Evolutionary conservation across 1,140 invertebrate species (phyloP).

Genomic region (Drosophila orena): DNA sequence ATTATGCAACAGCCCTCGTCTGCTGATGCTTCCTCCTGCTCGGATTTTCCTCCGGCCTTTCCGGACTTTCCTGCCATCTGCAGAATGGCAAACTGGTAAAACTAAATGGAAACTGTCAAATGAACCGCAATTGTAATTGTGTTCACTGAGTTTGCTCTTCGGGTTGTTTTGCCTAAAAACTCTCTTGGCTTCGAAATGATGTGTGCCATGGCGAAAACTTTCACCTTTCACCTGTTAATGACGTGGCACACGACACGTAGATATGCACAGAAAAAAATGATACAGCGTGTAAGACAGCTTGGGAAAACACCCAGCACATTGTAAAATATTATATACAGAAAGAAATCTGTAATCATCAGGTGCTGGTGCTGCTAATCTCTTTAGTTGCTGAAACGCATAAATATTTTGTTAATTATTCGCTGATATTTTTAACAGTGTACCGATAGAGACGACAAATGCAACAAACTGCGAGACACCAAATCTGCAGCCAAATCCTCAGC

Average conservation of each 20-base stretch:
- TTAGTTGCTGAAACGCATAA: too few species aligned
- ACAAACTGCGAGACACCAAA: conserved; percentile 32
- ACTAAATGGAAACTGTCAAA: conserved; percentile 81
- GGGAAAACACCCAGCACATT: neutral
- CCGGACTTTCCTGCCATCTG: conserved; percentile 24
- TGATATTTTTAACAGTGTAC: neutral
- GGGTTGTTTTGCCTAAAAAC: conserved; percentile 49
- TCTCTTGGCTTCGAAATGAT: conserved; percentile 48
- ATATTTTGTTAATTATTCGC: too few species aligned
- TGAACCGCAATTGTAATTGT: conserved; percentile 80
- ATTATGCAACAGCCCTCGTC: conserved; percentile 62
- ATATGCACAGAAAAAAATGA: neutral
- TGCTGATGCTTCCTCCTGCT: conserved; percentile 11
- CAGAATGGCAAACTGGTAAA: conserved; percentile 23
- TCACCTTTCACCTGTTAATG: conserved; percentile 79
- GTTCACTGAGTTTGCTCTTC: conserved; percentile 46
- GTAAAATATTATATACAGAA: neutral
- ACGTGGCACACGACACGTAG: conserved; percentile 47
- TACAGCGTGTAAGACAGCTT: too few species aligned
- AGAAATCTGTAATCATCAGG: too few species aligned
- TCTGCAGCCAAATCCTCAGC: conserved; percentile 17
- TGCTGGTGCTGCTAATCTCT: too few species aligned
- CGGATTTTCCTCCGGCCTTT: neutral
- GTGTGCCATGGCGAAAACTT: conserved; percentile 69
- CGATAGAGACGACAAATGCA: conserved; percentile 22